These are phyloP conservation scores for Sorex araneus DNA, from an alignment of 2,113 vertebrate species.

Conservation along the genomic window DNA sequence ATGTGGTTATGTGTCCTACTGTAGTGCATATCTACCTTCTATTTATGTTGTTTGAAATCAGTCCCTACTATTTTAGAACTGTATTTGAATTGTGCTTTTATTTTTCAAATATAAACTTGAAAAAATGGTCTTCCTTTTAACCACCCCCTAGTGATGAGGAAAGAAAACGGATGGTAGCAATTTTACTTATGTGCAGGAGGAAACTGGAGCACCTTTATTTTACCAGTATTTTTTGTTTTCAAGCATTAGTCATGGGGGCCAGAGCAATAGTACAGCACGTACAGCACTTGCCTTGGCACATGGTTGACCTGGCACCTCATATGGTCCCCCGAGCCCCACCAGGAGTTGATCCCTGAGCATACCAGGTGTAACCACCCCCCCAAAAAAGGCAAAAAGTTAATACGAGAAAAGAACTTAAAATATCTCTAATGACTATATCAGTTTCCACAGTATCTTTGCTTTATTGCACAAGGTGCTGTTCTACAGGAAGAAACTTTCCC, in stretches of 20 bases:
- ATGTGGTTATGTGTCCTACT: constrained; percentile 52
- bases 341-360: no score
- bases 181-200: constrained; percentile 67
- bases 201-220: constrained; percentile 59
- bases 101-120: constrained; percentile 41
- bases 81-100: constrained; percentile 58
- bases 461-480: constrained; percentile 29
- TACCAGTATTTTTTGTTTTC: background rate
- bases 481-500: constrained; percentile 29
- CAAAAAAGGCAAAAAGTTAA: background rate
- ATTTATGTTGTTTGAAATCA: constrained; percentile 74
- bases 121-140: constrained; percentile 63
- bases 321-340: no score
- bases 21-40: constrained; percentile 68
- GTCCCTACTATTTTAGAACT: constrained; percentile 1
- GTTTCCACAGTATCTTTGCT: constrained; percentile 32
- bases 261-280: no score
- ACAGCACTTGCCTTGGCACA: no score
- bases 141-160: background rate
- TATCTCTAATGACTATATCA: background rate
- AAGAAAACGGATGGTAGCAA: constrained; percentile 65
- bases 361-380: no score
- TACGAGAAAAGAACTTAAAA: constrained; percentile 49
- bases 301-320: no score
- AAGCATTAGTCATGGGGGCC: no score